Evolutionary conservation across 2,113 vertebrate genomes (phyloP).

Genomic region (Corythoichthys intestinalis): DNA sequence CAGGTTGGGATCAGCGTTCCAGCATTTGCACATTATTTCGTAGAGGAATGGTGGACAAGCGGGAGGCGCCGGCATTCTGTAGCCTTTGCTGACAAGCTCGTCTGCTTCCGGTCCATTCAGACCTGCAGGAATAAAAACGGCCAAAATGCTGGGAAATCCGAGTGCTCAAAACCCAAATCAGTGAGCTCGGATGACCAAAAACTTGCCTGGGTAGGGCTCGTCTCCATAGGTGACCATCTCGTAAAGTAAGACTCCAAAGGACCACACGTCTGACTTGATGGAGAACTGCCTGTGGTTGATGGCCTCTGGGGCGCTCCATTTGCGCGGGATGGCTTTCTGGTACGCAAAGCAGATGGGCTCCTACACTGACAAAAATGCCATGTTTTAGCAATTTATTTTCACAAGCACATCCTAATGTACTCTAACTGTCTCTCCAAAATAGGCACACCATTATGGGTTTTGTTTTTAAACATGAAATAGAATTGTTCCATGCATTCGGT

Average conservation of each 20-base stretch:
- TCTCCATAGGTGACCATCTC: constrained; percentile 76
- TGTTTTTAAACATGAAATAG: no score
- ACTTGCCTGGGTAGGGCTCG: constrained; percentile 76
- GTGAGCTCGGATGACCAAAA: background rate
- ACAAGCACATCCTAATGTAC: no score
- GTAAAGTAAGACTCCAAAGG: constrained; percentile 78
- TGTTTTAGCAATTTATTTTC: no score
- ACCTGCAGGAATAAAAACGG: constrained; percentile 45
- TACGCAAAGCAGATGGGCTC: constrained; percentile 73
- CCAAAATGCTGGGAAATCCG: background rate
- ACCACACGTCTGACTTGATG: constrained; percentile 80
- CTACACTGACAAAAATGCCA: constrained; percentile 44
- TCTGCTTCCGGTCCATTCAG: constrained; percentile 62
- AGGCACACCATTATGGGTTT: no score
- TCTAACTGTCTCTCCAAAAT: no score
- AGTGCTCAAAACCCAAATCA: background rate
- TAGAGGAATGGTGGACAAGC: constrained; percentile 63
- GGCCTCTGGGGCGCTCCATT: constrained; percentile 80
- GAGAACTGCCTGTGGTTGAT: constrained; percentile 74
- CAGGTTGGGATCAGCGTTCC: constrained; percentile 43
- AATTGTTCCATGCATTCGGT: no score
- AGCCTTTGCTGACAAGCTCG: constrained; percentile 52
- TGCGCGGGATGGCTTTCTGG: constrained; percentile 75
- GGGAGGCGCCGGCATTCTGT: constrained; percentile 66
- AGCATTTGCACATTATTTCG: constrained; percentile 71